Evolutionary conservation across 1,140 invertebrate species (phyloP), one percentile per base, ranked within the genome.

Genomic region (Drosophila sturtevanti): DNA sequence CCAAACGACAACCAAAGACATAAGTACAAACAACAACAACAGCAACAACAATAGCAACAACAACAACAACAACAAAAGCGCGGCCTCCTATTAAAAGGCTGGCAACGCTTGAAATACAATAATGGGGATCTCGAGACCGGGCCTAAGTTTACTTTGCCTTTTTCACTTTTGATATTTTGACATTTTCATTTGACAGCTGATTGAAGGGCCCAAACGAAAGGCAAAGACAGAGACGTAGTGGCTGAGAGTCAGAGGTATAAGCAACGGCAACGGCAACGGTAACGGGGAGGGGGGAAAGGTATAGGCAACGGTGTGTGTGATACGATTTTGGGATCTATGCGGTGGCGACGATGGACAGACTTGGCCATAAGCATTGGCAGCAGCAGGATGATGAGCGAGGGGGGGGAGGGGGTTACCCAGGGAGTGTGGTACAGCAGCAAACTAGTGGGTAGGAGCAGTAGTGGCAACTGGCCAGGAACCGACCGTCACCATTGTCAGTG

Each of bases 111-210:
- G 80, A 76, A 79, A 76, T 63, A 86, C 68, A 87, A 86, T 86
- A 86, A 86, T 86, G 82, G 84, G 72, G 41, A 48, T 48, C 82
- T 82, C 81, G 67, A 71, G 68, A 78, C 64, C 74, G 81, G 79
- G 68, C 79, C 82, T 71, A 87, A 86, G 84, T 87, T 89, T 87
- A 84, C 84, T 87, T 87, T 87, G 84, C 84, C 84, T 87, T 87
- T 87, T 87, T 87, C 84, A 87, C 84, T 87, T 87, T 87, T 87
- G 84, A 87, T 87, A 87, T 87, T 87, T 87, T 87, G 84, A 87
- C 84, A 87, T 87, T 87, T 87, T 87, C 84, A 87, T 87, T 87
- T 87, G 84, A 87, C 84, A 87, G 84, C 84, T 87, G 84, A 89
- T 89, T 87, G 84, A 87, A 87, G 84, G 84, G 84, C 72, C 75